Evolutionary conservation across 1,140 invertebrate genomes (phyloP), one percentile per base, ranked within the genome.

Genomic region (Drosophila guanche): DNA sequence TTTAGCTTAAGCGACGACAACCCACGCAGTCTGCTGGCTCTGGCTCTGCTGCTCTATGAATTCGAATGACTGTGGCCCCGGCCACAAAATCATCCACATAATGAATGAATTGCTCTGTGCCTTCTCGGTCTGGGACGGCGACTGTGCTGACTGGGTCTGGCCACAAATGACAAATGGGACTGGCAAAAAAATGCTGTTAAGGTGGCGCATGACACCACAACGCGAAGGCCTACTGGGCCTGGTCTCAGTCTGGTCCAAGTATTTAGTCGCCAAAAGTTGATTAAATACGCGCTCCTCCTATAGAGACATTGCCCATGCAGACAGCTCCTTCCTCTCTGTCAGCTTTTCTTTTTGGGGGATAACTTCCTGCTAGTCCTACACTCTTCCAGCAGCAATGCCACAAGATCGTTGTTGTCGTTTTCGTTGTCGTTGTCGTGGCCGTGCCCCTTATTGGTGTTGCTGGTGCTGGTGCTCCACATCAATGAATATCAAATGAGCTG

Each of bases 401-500:
- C 45, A 2, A 12, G 33, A 69, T 68, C 42, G 33, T 51, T 47
- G 25, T 45, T 52, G 70, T 52, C 69, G 65, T 70, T 52, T 10
- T 51, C 54, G 25, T 45, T 52, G 70, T 52, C 69, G 65, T 70
- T 52, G 33, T 51, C 54, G 25, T 45, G 59, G 70, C 59, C 69
- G 65, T 70, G 59, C 70, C 70, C 70, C 33, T 37, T 37, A 37
- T 37, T 37, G 33, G 33, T 27, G 25, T 1, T 37, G 33, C 12
- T 37, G 33, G 33, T 27, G 25, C 5, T 37, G 33, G 33, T 77
- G 75, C 75, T 77, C 75, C 83, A 88, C 81, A 88, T 86, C 81
- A 79, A 86, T 86, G 81, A 86, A 86, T 86, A 86, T 78, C 60
- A 86, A 86, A 86, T 86, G 81, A 86, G 81, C 47, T 55, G 47